Percentiles rank a stretch among this genome's conserved stretches.
phyloP scores from a whole-genome alignment of 2,888 invertebrate species.

The Oconnorella tubifera region DNA sequence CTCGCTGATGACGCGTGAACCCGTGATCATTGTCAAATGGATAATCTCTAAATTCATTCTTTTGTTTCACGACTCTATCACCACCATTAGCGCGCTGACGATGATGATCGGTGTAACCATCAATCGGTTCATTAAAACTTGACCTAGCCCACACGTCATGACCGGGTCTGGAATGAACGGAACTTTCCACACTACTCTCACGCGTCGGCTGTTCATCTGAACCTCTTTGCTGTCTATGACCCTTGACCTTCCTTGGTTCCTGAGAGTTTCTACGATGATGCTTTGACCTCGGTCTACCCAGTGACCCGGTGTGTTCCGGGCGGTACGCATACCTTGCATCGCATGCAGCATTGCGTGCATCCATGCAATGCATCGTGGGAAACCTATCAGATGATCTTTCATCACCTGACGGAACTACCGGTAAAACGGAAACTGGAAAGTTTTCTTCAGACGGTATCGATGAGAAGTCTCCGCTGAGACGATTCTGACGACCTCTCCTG shows the following conservation, averaged over 20 bases:
- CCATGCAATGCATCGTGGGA: not conserved
- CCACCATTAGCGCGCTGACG: not conserved
- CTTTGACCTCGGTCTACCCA: not conserved
- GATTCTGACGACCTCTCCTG: not conserved
- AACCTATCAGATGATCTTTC: not conserved
- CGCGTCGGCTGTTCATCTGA: not conserved
- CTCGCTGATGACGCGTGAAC: too few relatives aligned
- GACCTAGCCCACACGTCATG: not conserved
- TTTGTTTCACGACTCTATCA: not conserved
- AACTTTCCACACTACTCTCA: not conserved
- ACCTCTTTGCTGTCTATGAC: not conserved
- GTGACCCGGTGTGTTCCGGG: not conserved
- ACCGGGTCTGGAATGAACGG: not conserved
- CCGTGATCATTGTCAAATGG: too few relatives aligned
- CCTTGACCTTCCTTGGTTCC: not conserved
- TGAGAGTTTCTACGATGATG: not conserved
- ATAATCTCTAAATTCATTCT: not conserved
- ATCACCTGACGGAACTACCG: not conserved
- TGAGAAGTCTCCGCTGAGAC: constrained; percentile 2
- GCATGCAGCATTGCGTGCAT: not conserved
- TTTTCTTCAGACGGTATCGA: not conserved
- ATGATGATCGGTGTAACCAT: not conserved
- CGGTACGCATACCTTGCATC: not conserved
- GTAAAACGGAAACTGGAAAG: not conserved
- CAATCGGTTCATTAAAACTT: not conserved